Base-by-base conservation (phyloP, 2,888 invertebrate genomes). In the Ceratothoa steindachneri region DNA sequence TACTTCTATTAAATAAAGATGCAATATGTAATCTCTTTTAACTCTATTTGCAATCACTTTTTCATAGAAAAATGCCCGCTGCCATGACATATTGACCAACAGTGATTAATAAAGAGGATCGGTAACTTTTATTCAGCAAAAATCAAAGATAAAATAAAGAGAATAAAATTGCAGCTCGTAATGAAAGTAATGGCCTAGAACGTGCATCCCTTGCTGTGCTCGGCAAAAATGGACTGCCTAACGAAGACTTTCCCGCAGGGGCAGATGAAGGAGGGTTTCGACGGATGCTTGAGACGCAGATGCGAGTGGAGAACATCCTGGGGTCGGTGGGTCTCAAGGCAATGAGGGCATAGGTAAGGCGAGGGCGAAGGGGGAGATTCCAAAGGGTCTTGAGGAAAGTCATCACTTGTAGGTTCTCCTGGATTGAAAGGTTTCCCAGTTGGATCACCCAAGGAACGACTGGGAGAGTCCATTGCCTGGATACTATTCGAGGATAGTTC, bases 211-310 rank as follows among this genome's bases (percentile, higher is more conserved):
- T 71, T 78, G 51, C 64, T 30, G 53, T 78, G 78, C 7, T 68
- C 73, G 65, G 71, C 73, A 19, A 69, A 70, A 4, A 65, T 22
- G 12, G 27, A 67, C 30, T 73, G 67, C 29, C 75, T 30, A 3
- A 73, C 69, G 55, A 73, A 79, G 4, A 79, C 74, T 4, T 76
- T 73, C 9, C 74, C 72, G 66, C 79, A 79, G n/a, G 30, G 64
- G 29, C 79, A 79, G 5, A 67, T 30, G 31, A 79, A 79, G 55
- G 72, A 73, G 24, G 75, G 72, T 27, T 78, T 79, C 28, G 72
- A 55, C 3, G 79, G 75, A 71, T 79, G 79, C 52, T 73, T 75
- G 24, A 72, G 41, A 30, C 73, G 69, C 28, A 79, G 55, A 27
- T 79, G 79, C 19, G 72, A 70, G 19, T 29, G 41, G 9, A 79